phyloP scores from a whole-genome alignment of 2,888 invertebrate genomes.

The Zhengitettix transpicula region DNA sequence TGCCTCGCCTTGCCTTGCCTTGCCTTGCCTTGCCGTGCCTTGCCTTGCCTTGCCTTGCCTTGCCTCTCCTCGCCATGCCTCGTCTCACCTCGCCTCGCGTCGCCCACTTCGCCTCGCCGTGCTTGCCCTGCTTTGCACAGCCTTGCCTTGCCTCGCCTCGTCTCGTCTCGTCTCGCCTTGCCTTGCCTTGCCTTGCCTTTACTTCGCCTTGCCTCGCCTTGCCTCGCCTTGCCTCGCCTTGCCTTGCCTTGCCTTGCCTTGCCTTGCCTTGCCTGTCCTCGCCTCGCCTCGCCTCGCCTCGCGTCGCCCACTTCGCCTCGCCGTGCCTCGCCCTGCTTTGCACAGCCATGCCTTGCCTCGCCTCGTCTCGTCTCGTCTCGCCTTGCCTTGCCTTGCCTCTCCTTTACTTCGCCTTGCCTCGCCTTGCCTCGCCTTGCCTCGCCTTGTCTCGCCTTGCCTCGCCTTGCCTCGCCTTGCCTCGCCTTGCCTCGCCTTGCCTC shows the following conservation, averaged over 20 bases:
- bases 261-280: background rate
- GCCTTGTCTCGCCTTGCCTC: background rate
- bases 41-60: background rate
- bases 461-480: background rate
- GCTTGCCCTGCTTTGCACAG: background rate
- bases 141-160: background rate
- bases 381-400: background rate
- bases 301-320: background rate
- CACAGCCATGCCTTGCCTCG: background rate
- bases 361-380: background rate
- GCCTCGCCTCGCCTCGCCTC: background rate
- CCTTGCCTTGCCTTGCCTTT: background rate
- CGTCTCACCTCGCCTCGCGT: background rate
- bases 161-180: background rate
- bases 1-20: background rate
- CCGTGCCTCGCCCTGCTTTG: background rate
- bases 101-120: background rate
- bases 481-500: background rate
- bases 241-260: background rate
- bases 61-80: background rate
- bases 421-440: background rate
- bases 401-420: background rate
- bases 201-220: background rate
- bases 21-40: background rate
- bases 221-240: background rate